phyloP scores from a whole-genome alignment of 1,140 invertebrate species.

The Palaemon carinicauda region DNA sequence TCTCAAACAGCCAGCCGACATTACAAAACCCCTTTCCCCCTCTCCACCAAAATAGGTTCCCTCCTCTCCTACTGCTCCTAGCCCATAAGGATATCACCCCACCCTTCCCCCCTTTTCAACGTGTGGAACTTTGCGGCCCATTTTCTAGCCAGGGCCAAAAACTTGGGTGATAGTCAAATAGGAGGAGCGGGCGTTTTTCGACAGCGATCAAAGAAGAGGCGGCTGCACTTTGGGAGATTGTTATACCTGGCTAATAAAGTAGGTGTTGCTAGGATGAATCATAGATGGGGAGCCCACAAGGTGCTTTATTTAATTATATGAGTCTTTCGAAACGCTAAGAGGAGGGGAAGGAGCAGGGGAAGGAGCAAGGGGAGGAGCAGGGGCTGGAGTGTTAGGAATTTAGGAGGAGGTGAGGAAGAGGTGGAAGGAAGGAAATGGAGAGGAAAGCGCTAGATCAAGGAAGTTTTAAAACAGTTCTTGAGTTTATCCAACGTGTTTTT shows the following conservation, averaged over 20 bases:
- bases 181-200: background rate
- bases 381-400: no score
- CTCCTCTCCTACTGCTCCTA: background rate
- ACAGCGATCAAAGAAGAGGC: background rate
- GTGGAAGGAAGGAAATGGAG: background rate
- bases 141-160: slow-evolving; percentile 6
- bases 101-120: no score
- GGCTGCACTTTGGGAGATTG: slow-evolving; percentile 16
- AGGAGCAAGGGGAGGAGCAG: background rate
- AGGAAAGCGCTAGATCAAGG: background rate
- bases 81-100: no score
- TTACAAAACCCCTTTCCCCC: background rate
- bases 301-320: background rate
- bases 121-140: background rate
- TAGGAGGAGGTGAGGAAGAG: background rate
- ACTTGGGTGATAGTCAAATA: slow-evolving; percentile 16
- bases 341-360: background rate
- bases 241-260: background rate
- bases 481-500: background rate
- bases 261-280: background rate
- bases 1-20: background rate
- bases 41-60: no score
- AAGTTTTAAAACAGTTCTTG: background rate
- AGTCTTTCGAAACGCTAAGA: background rate
- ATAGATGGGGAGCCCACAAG: background rate